Base-by-base conservation (phyloP, 2,797 vertebrate species). In the Meda fulgida region DNA sequence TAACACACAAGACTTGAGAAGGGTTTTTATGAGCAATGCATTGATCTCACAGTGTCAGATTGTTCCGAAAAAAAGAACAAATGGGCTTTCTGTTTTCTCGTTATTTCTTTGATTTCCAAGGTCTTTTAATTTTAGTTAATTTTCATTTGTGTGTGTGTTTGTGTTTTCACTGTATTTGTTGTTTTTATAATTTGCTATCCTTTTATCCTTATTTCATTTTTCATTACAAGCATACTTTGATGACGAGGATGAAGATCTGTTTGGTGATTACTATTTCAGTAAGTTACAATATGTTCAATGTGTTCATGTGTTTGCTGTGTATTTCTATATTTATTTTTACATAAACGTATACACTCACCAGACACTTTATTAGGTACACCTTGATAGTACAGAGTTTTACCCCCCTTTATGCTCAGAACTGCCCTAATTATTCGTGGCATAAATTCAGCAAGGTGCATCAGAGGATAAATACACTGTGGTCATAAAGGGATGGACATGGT, bases 181-280 rank as follows among this genome's bases (percentile, higher is more conserved):
- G 31, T 81, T 84, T 67, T 78, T 78, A 72, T 75, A 9, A 77
- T 84, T 88, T 81, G 26, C 46, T 29, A 38, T 82, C 78, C 70
- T 75, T 58, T 86, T 31, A 48, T 26, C 73, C 87, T 83, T 16
- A 60, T 80, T 71, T 71, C 19, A 46, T 90, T 82, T 89, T 85
- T 78, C 66, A 79, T 84, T 85, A 48, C 81, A 90, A 90, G 91
- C 88, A 36, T 90, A 79, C 90, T 89, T 90, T 87, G 90, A 90
- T 86, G 89, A 90, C 13, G 87, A 89, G 80, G 87, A 85, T 73
- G 88, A 87, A 85, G 88, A 91, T 38, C 87, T 87, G 58, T 88
- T 85, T 85, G 69, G 76, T 84, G 85, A 86, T 77, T 84, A 76
- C 65, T 84, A 69, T 80, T 89, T 89, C 86, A 88, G 88, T 91